Evolutionary conservation across 2,888 invertebrate genomes (phyloP).

Genomic region (Torymus auratus): DNA sequence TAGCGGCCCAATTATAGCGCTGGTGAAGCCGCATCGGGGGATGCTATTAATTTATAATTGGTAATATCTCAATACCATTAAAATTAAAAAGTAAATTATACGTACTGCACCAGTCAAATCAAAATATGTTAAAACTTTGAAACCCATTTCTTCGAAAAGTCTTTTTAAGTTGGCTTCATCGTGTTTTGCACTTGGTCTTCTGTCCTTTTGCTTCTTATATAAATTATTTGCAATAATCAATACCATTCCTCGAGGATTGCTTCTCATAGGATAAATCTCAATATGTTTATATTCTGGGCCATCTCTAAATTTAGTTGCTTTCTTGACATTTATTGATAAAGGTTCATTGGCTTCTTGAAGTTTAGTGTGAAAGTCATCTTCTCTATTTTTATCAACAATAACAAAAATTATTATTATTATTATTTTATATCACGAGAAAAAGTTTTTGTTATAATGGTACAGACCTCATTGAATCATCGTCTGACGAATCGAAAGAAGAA

Average conservation of each 20-base stretch:
- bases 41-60: too few species aligned
- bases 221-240: slow-evolving; percentile 70
- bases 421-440: neutral
- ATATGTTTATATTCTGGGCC: slow-evolving; percentile 58
- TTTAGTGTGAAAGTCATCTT: slow-evolving; percentile 63
- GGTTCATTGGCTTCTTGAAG: slow-evolving; percentile 59
- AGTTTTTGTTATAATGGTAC: neutral
- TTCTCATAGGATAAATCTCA: slow-evolving; percentile 71
- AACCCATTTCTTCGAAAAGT: slow-evolving; percentile 73
- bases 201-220: slow-evolving; percentile 58
- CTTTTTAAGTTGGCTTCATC: slow-evolving; percentile 68
- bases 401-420: slow-evolving; percentile 7
- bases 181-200: slow-evolving; percentile 64
- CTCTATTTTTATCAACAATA: slow-evolving; percentile 25
- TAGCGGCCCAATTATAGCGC: too few species aligned
- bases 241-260: slow-evolving; percentile 72
- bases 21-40: too few species aligned
- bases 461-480: slow-evolving; percentile 55
- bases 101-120: slow-evolving; percentile 69
- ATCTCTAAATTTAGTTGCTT: slow-evolving; percentile 68
- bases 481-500: slow-evolving; percentile 47
- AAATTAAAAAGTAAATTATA: neutral
- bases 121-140: slow-evolving; percentile 63
- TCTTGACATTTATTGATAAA: slow-evolving; percentile 67
- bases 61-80: neutral